Evolutionary conservation across 2,113 vertebrate species (phyloP).

Genomic region (Lonchura striata): DNA sequence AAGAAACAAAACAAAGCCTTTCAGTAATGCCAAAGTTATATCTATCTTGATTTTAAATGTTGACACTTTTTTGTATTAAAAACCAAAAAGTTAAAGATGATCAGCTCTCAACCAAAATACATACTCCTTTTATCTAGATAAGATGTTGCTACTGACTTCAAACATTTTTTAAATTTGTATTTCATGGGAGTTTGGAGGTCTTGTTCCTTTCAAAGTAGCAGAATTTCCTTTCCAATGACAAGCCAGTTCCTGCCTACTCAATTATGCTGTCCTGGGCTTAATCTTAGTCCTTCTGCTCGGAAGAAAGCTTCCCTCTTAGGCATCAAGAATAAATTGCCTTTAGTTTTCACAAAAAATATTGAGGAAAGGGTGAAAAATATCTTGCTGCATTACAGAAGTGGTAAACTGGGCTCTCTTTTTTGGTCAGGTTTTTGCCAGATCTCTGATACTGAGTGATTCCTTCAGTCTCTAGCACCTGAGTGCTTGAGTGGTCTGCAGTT

Average conservation of each 20-base stretch:
- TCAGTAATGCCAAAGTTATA: neutral
- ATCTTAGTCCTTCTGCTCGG: neutral
- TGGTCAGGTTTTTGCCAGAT: neutral
- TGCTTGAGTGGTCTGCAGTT: neutral
- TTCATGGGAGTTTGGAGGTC: neutral
- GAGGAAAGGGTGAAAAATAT: neutral
- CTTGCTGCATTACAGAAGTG: conserved; percentile 29
- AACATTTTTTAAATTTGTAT: neutral
- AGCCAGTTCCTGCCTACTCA: neutral
- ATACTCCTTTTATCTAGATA: neutral
- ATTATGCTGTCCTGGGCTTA: neutral
- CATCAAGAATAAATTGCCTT: neutral
- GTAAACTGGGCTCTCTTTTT: neutral
- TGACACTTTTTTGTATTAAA: neutral
- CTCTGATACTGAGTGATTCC: neutral
- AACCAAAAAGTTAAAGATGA: neutral
- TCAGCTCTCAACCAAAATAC: neutral
- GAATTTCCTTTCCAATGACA: neutral
- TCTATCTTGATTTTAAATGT: neutral
- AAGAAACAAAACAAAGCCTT: neutral
- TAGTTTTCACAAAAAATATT: neutral
- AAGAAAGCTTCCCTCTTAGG: neutral
- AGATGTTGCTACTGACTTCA: neutral
- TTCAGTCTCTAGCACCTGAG: neutral
- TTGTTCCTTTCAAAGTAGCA: neutral